Conservation (phyloP, 2,113 vertebrate genomes). For the Tylochromis polylepis region DNA sequence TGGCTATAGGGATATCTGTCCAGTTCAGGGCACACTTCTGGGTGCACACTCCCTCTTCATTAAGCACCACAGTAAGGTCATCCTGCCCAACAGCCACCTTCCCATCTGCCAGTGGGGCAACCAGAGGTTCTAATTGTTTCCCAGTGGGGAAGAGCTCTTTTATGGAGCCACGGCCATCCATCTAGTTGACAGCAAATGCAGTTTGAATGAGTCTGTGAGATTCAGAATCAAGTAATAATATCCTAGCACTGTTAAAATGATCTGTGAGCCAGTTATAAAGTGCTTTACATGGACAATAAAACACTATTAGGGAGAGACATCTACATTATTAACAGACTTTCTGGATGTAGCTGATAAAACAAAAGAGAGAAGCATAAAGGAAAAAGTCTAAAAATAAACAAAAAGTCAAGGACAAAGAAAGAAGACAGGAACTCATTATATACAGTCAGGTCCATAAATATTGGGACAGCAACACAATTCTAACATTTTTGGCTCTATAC, state of each 20-base stretch:
- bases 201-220: neutral
- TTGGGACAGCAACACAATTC: too few relatives aligned
- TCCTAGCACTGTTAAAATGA: neutral
- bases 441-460: too few relatives aligned
- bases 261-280: neutral
- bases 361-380: neutral
- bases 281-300: neutral
- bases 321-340: neutral
- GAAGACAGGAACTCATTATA: neutral
- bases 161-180: constrained; percentile 92
- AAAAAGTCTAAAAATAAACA: neutral
- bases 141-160: constrained; percentile 98
- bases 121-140: constrained; percentile 93
- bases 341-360: neutral
- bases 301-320: neutral
- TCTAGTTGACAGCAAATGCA: constrained; percentile 66
- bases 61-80: constrained; percentile 93
- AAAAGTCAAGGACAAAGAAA: neutral
- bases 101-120: constrained; percentile 89
- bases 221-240: neutral
- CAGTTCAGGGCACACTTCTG: constrained; percentile 97
- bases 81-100: constrained; percentile 98
- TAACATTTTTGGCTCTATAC: too few relatives aligned
- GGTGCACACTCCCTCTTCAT: constrained; percentile 92
- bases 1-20: constrained; percentile 97